Conservation (phyloP, 1,140 invertebrate species). For the Chrysomallon squamiferum region DNA sequence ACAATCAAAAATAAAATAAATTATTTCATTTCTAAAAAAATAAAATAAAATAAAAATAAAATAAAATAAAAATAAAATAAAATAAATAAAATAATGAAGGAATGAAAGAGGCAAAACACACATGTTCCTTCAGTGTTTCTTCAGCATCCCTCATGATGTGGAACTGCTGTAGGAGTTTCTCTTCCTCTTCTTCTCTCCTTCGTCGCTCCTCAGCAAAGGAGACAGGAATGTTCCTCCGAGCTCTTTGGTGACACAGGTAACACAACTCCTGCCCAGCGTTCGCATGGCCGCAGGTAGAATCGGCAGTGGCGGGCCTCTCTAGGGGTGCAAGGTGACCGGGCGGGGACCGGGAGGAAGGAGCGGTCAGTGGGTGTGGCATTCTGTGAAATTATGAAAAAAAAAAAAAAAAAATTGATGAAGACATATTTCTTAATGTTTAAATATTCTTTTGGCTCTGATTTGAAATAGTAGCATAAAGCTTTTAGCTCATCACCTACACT, state of each 20-base stretch:
- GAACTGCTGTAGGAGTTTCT: constrained; percentile 59
- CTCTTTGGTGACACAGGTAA: constrained; percentile 63
- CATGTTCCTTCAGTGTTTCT: constrained; percentile 57
- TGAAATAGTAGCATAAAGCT: too few species aligned
- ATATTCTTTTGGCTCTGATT: too few species aligned
- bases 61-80: too few species aligned
- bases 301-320: constrained; percentile 20
- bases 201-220: constrained; percentile 58
- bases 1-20: too few species aligned
- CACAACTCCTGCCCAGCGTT: constrained; percentile 62
- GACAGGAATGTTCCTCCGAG: constrained; percentile 58
- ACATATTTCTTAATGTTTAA: constrained; percentile 7
- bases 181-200: constrained; percentile 58
- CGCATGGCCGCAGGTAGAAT: constrained; percentile 49
- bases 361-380: not conserved
- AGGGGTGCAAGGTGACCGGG: constrained; percentile 25
- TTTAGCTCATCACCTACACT: too few species aligned
- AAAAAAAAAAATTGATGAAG: constrained; percentile 20
- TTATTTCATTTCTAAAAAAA: too few species aligned
- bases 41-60: too few species aligned
- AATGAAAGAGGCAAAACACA: too few species aligned
- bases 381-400: not conserved
- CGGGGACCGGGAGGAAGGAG: not conserved
- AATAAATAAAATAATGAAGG: too few species aligned
- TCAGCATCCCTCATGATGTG: constrained; percentile 61